Percentiles rank a stretch among this genome's conserved stretches.
phyloP scores from a whole-genome alignment of 2,888 invertebrate species.

The Zaprionus lineosus region DNA sequence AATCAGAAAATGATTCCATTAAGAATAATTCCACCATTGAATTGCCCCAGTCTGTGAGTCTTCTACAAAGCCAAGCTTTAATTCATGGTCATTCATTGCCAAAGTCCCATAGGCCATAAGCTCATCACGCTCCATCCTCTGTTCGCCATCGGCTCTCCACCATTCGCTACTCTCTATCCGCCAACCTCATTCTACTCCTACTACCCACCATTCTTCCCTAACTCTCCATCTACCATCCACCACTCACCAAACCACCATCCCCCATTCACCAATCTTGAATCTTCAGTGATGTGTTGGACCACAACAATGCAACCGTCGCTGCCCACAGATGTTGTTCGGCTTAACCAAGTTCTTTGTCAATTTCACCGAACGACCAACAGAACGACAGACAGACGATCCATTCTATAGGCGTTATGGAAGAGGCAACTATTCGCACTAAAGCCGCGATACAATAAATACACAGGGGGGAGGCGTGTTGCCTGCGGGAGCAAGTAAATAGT shows the following conservation, averaged over 20 bases:
- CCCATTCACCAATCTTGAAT: no score
- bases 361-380: slow-evolving; percentile 40
- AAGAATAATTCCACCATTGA: no score
- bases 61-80: no score
- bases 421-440: slow-evolving; percentile 67
- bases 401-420: slow-evolving; percentile 52
- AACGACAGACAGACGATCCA: slow-evolving; percentile 31
- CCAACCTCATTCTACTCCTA: background rate
- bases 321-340: slow-evolving; percentile 35
- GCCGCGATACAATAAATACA: slow-evolving; percentile 66
- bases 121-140: background rate
- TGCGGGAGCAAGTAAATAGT: background rate
- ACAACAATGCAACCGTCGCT: slow-evolving; percentile 45
- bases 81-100: slow-evolving; percentile 22
- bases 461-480: background rate
- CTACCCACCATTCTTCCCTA: no score
- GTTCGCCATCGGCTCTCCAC: background rate
- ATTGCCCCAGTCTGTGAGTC: no score
- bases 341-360: slow-evolving; percentile 72
- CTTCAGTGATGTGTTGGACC: slow-evolving; percentile 24
- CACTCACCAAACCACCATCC: no score
- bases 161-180: no score
- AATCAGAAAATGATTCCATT: no score
- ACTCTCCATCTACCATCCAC: no score
- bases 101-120: slow-evolving; percentile 30